Evolutionary conservation across 2,113 vertebrate genomes (phyloP), one percentile per base, ranked within the genome.

Genomic region (Sorex araneus): DNA sequence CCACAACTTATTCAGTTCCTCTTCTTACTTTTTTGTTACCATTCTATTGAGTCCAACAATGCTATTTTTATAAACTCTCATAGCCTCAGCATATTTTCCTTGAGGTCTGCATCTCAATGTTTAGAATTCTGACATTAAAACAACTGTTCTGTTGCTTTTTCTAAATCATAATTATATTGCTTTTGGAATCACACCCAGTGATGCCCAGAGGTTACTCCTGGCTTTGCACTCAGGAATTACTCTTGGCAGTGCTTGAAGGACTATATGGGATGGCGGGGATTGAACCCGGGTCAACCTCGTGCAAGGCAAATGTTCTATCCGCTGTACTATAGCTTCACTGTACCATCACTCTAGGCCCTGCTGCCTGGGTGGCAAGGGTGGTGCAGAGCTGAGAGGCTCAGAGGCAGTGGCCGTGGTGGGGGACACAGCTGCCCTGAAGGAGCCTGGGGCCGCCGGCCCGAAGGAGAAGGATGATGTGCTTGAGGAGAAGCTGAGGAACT

Each of bases 401-500:
- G 96, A 43, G 74, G 97, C 97, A 92, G 96, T 43, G 69, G 96
- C 96, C 4, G 95, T 18, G 43, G 94, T 95, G 2, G 95, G 54
- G 54, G 16, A 92, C 83, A 96, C 96, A 40, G 96, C 94, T 66
- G 97, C 97, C 77, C 97, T 95, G 77, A 97, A 97, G 60, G 98
- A 98, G 92, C 95, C 97, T 87, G 97, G 78, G 87, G 96, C 94
- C 76, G 94, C 81, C 54, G 95, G 97, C 89, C 32, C 95, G 91
- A 96, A 94, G 54, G 97, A 98, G 87, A 95, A 96, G 90, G 98
- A 98, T 66, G 98, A 98, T 94, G 97, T 98, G 21, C 97, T 99
- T 96, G 98, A 98, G 95, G 98, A 99, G 89, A 98, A 98, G 95
- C 98, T 99, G 95, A 98, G 98, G 96, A 98, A 97, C 96, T 98